Conservation (phyloP, 2,113 vertebrate species). For the Varanus komodoensis region DNA sequence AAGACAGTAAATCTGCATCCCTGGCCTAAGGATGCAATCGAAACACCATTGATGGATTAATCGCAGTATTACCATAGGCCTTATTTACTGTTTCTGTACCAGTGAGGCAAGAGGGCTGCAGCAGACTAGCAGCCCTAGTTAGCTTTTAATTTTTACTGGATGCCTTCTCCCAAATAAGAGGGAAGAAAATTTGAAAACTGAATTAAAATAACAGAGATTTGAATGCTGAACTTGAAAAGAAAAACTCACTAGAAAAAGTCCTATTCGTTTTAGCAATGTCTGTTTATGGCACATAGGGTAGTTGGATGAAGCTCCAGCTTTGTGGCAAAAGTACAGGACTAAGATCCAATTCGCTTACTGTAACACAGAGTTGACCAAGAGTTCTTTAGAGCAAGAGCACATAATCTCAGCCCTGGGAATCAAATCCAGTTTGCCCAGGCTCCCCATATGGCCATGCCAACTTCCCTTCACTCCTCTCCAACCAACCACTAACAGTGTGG, state of each 20-base stretch:
- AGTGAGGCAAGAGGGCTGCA: rapidly evolving
- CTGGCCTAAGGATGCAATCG: background rate
- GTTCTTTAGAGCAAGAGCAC: too few relatives aligned
- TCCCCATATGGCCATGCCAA: too few relatives aligned
- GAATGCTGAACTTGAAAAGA: background rate
- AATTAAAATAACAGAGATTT: background rate
- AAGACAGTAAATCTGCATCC: slow-evolving; percentile 3
- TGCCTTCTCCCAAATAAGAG: background rate
- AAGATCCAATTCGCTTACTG: background rate
- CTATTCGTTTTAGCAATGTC: background rate
- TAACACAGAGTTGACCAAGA: too few relatives aligned
- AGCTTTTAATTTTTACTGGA: background rate
- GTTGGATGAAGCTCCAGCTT: background rate
- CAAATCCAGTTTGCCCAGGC: too few relatives aligned
- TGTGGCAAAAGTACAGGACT: background rate
- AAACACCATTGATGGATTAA: slow-evolving; percentile 1
- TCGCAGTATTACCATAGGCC: background rate
- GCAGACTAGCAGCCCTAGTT: background rate
- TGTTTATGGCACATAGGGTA: background rate
- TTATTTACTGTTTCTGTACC: background rate
- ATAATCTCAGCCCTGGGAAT: too few relatives aligned
- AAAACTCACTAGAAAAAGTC: background rate
- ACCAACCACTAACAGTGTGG: too few relatives aligned
- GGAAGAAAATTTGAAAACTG: background rate
- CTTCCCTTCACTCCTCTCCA: too few relatives aligned